These are phyloP conservation scores for Callorhinus ursinus DNA, from an alignment of 2,113 vertebrate genomes.

Conservation along the genomic window DNA sequence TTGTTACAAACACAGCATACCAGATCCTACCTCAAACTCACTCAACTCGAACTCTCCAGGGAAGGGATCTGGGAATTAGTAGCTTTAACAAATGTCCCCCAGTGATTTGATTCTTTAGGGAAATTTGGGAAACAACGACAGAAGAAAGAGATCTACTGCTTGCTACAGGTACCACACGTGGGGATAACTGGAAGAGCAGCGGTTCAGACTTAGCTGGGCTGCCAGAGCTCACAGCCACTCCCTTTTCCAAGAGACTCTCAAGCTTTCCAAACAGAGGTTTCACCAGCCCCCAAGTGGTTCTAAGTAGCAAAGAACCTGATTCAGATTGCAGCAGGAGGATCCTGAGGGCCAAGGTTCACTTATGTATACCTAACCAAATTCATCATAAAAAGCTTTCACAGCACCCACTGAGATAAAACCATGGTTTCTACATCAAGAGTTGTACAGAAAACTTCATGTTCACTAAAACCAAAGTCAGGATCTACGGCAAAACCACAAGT, in stretches of 20 bases:
- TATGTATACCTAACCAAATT: not conserved
- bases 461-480: constrained; percentile 25
- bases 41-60: not conserved
- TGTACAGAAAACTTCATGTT: constrained; percentile 26
- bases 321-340: not conserved
- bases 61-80: not conserved
- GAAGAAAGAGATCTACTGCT: not conserved
- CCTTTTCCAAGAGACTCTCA: not conserved
- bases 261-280: not conserved
- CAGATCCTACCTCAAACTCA: not conserved
- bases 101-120: not conserved
- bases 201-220: not conserved
- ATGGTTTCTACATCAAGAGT: not conserved
- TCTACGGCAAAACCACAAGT: not conserved
- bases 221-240: not conserved
- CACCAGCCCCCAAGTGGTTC: not conserved
- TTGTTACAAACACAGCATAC: not conserved
- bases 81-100: not conserved
- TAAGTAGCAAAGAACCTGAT: not conserved
- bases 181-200: not conserved
- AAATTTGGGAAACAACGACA: not conserved
- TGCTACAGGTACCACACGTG: not conserved
- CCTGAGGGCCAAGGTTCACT: not conserved
- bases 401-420: not conserved
- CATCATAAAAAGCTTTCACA: not conserved